Conservation (phyloP, 2,888 invertebrate genomes). For the Melipona beecheii region DNA sequence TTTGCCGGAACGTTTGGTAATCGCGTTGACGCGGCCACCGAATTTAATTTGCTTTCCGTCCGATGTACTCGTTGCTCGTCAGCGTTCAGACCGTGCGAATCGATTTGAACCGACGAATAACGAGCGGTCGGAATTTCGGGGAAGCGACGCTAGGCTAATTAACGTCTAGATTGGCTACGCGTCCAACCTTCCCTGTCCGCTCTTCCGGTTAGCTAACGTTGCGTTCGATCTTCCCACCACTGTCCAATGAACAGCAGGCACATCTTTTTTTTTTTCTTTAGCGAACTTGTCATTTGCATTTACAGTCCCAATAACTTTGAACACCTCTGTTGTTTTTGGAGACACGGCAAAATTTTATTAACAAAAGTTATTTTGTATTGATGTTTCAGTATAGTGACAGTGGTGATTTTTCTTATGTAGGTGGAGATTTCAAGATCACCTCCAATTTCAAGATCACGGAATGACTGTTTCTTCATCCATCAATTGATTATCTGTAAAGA, state of each 20-base stretch:
- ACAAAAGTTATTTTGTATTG: no score
- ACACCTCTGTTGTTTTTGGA: no score
- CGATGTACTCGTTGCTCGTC: constrained; percentile 42
- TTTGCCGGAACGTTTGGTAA: constrained; percentile 76
- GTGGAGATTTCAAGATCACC: no score
- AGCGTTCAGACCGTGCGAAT: constrained; percentile 44
- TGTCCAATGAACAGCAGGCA: background rate
- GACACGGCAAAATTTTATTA: no score
- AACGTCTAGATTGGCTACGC: constrained; percentile 39
- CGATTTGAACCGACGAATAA: constrained; percentile 67
- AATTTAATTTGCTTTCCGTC: constrained; percentile 79
- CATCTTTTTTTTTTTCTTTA: no score
- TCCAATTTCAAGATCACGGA: no score
- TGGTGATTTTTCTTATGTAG: no score
- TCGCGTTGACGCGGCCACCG: constrained; percentile 77
- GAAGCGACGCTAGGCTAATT: constrained; percentile 63
- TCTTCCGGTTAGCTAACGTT: background rate
- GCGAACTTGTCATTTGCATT: no score
- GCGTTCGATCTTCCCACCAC: background rate
- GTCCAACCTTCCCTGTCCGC: constrained; percentile 9
- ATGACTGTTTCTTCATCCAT: no score
- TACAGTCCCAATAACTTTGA: no score
- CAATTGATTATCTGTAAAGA: no score
- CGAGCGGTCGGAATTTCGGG: constrained; percentile 56
- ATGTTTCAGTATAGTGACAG: no score